These are phyloP conservation scores for Argynnis bischoffii DNA, from an alignment of 2,888 invertebrate species.

Conservation along the genomic window DNA sequence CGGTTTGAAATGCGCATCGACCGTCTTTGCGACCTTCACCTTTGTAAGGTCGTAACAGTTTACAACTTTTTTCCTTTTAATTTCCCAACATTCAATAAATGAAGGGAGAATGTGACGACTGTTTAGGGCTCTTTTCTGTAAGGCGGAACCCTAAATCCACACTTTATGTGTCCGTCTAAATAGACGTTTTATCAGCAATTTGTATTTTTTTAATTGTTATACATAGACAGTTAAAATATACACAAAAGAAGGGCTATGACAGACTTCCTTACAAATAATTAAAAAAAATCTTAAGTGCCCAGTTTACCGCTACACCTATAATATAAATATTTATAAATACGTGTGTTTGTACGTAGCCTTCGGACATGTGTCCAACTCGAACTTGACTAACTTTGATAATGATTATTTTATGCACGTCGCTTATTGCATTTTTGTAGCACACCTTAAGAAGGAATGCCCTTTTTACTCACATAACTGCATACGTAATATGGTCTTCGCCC, in stretches of 20 bases:
- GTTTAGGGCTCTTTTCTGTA: no score
- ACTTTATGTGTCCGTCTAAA: no score
- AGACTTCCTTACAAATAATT: neutral
- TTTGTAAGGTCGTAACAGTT: slow-evolving; percentile 46
- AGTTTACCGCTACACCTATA: no score
- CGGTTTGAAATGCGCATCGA: slow-evolving; percentile 44
- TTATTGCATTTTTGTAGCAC: slow-evolving; percentile 11
- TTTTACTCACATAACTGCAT: slow-evolving; percentile 34
- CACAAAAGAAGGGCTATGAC: neutral
- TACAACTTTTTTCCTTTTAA: slow-evolving; percentile 46
- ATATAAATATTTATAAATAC: no score
- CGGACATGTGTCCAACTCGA: neutral
- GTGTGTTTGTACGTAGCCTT: neutral
- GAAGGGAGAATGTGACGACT: neutral
- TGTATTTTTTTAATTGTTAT: no score
- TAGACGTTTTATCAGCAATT: no score
- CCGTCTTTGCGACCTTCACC: slow-evolving; percentile 66
- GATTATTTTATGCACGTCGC: slow-evolving; percentile 1
- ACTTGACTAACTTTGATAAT: neutral
- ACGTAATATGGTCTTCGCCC: slow-evolving; percentile 16
- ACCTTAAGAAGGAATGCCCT: slow-evolving; percentile 27
- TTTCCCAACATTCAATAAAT: slow-evolving; percentile 26
- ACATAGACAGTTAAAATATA: no score
- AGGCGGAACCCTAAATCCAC: no score
- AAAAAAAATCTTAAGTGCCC: neutral